phyloP scores from a whole-genome alignment of 2,797 vertebrate species.

The Malacoraja senta region DNA sequence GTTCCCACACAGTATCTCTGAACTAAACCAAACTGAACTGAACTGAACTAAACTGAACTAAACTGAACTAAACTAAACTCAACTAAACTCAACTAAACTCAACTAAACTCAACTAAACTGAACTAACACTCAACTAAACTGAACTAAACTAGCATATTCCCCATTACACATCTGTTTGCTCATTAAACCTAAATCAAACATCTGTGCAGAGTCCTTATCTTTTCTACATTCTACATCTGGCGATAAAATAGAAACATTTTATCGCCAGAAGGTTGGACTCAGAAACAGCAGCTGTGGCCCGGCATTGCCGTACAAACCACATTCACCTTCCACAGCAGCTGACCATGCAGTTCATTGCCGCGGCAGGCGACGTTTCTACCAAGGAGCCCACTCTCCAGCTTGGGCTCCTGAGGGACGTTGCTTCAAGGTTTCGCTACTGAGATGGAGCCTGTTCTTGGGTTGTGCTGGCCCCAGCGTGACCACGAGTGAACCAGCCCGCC shows the following conservation, averaged over 20 bases:
- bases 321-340: conserved; percentile 27
- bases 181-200: conserved; percentile 28
- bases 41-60: too few relatives aligned
- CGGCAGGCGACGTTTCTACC: neutral
- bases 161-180: neutral
- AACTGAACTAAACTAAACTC: too few relatives aligned
- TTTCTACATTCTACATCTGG: too few relatives aligned
- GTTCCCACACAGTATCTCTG: too few relatives aligned
- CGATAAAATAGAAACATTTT: too few relatives aligned
- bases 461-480: neutral
- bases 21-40: too few relatives aligned
- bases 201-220: conserved; percentile 15
- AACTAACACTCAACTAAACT: too few relatives aligned
- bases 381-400: neutral
- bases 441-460: neutral
- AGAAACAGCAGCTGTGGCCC: neutral
- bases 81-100: too few relatives aligned
- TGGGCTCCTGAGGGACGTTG: neutral
- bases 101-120: too few relatives aligned
- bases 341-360: neutral
- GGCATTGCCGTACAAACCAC: neutral
- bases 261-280: neutral
- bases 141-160: neutral
- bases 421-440: neutral
- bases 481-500: neutral